A percentile compares a stretch with the other conserved stretches of the same genome.
Conservation (phyloP, 1,140 invertebrate species). For the Mycetomoellerius zeteki region DNA sequence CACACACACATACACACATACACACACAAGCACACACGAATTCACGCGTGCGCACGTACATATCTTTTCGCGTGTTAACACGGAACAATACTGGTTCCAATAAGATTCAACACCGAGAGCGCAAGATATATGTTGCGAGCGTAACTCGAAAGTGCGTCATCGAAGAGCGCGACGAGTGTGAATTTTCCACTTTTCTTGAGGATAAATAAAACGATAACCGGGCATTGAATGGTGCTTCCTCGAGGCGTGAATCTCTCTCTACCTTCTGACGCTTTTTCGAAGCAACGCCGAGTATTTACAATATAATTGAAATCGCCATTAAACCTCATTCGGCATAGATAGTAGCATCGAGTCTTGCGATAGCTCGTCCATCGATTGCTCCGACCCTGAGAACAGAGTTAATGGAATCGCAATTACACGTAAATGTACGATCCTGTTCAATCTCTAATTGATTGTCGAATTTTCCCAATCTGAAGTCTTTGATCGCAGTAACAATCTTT, state of each 20-base stretch:
- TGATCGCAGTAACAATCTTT: not conserved
- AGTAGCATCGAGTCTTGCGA: slow-evolving; percentile 93
- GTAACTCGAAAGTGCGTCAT: slow-evolving; percentile 32
- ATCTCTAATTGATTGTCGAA: not conserved
- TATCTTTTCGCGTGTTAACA: not conserved
- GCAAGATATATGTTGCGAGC: slow-evolving; percentile 21
- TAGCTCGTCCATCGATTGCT: slow-evolving; percentile 92
- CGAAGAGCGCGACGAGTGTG: slow-evolving; percentile 23
- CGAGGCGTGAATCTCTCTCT: slow-evolving; percentile 13
- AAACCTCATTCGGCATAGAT: slow-evolving; percentile 92
- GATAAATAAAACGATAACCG: slow-evolving; percentile 29
- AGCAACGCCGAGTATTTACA: slow-evolving; percentile 68
- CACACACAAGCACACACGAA: not conserved
- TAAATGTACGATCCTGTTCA: not conserved
- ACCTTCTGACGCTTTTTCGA: slow-evolving; percentile 36
- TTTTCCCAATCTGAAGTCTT: not conserved
- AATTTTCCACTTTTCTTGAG: slow-evolving; percentile 1
- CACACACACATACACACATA: too few relatives aligned
- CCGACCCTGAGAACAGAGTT: slow-evolving; percentile 90
- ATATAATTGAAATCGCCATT: slow-evolving; percentile 58
- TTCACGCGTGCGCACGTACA: not conserved
- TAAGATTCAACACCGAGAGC: slow-evolving; percentile 35
- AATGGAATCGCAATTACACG: slow-evolving; percentile 66
- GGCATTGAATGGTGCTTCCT: slow-evolving; percentile 10
- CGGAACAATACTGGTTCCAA: slow-evolving; percentile 10